Percentiles rank a stretch among this genome's conserved stretches.
phyloP scores from a whole-genome alignment of 1,140 invertebrate genomes.

The Holotrichia oblita region DNA sequence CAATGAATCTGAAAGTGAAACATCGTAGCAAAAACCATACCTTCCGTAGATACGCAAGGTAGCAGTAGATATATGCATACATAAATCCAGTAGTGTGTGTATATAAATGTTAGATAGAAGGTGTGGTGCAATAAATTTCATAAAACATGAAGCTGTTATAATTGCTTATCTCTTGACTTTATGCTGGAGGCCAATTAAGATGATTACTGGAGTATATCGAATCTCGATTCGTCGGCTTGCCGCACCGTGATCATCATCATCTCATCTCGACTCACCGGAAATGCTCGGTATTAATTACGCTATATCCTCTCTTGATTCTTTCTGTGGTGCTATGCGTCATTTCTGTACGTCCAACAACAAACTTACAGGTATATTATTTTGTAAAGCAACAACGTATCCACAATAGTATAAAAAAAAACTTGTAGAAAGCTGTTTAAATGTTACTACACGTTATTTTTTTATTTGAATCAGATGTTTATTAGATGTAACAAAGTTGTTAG shows the following conservation, averaged over 20 bases:
- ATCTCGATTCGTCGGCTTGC: conserved; percentile 21
- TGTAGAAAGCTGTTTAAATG: no score
- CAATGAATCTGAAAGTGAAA: conserved; percentile 15
- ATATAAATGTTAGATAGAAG: conserved; percentile 6
- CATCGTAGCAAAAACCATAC: neutral
- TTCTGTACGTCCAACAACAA: neutral
- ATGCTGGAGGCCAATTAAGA: conserved; percentile 16
- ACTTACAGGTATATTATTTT: neutral
- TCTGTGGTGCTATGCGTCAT: neutral
- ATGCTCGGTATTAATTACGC: conserved; percentile 30
- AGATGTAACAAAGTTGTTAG: no score
- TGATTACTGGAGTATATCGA: conserved; percentile 35
- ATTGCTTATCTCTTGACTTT: conserved; percentile 27
- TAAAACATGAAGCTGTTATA: conserved; percentile 34
- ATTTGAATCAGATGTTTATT: no score
- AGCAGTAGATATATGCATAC: neutral
- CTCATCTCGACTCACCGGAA: conserved; percentile 34
- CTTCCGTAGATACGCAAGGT: neutral
- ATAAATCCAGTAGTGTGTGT: no score
- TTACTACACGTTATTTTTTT: no score
- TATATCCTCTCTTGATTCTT: conserved; percentile 7
- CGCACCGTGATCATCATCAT: conserved; percentile 22
- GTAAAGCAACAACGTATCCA: neutral
- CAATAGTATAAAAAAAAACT: no score
- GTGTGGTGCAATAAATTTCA: conserved; percentile 32